Conservation (phyloP, 2,888 invertebrate species). For the Clivina fossor region DNA sequence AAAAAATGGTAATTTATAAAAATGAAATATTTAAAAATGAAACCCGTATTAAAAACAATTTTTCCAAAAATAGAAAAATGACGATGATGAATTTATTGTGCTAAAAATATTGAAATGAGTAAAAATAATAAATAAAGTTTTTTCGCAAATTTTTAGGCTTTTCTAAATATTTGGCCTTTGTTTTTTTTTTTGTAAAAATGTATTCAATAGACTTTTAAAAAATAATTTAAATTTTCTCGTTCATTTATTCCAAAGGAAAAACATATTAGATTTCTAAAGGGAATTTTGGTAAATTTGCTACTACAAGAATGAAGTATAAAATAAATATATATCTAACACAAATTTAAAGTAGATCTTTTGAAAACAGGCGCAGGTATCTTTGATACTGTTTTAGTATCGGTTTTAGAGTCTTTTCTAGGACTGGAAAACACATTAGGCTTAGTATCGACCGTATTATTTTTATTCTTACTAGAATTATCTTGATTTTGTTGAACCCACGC, state of each 20-base stretch:
- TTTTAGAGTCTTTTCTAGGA: conserved; percentile 58
- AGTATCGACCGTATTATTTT: conserved; percentile 20
- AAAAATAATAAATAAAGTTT: too few species aligned
- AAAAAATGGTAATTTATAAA: conserved; percentile 11
- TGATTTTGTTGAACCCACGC: conserved; percentile 76
- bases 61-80: conserved; percentile 13
- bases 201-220: too few species aligned
- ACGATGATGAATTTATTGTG: background rate
- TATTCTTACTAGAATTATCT: conserved; percentile 61
- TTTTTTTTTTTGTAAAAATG: too few species aligned
- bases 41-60: conserved; percentile 22
- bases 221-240: too few species aligned
- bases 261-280: too few species aligned
- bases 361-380: conserved; percentile 57
- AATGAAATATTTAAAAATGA: background rate
- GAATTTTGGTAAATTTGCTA: too few species aligned
- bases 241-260: too few species aligned
- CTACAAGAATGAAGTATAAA: too few species aligned
- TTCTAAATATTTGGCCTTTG: too few species aligned
- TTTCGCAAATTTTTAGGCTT: too few species aligned
- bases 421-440: conserved; percentile 46
- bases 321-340: too few species aligned
- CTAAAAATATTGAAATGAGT: too few species aligned
- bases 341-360: conserved; percentile 27
- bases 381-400: conserved; percentile 54